phyloP scores from a whole-genome alignment of 2,797 vertebrate genomes.

The Crypturellus tataupa region DNA sequence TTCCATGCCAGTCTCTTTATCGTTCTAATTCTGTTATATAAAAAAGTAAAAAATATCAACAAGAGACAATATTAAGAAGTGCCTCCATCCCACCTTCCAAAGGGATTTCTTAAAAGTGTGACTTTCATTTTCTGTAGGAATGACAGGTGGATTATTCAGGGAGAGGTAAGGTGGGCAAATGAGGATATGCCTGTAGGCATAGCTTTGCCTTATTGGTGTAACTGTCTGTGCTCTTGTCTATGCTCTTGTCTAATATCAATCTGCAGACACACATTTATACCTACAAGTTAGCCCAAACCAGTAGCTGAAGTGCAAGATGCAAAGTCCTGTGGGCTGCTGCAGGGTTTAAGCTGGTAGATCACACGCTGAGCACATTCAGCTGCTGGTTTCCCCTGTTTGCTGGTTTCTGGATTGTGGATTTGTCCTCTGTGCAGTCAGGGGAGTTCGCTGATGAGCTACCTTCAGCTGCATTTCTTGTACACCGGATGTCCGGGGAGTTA shows the following conservation, averaged over 20 bases:
- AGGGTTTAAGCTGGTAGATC: not conserved
- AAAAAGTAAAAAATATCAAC: not conserved
- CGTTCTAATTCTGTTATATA: not conserved
- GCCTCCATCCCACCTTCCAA: not conserved
- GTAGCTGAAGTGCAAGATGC: not conserved
- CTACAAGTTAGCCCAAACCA: not conserved
- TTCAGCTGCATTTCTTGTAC: slow-evolving; percentile 76
- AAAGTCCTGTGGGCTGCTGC: not conserved
- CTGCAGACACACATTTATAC: not conserved
- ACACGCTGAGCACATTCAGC: not conserved
- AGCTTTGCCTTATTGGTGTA: not conserved
- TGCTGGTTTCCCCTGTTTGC: not conserved
- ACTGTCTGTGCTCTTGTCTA: not conserved
- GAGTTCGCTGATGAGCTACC: slow-evolving; percentile 75
- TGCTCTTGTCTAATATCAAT: not conserved
- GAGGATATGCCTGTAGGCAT: not conserved
- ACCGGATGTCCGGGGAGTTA: slow-evolving; percentile 78
- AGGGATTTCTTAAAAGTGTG: not conserved
- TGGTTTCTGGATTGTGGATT: slow-evolving; percentile 77
- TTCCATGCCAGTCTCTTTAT: not conserved
- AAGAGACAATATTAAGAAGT: not conserved
- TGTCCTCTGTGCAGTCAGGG: slow-evolving; percentile 77
- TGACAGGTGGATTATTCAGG: not conserved
- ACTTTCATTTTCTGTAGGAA: not conserved
- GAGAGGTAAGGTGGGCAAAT: not conserved